phyloP scores from a whole-genome alignment of 30 jellyfish, hydroid and myxozoan species.

The Chrysaora quinquecirrha region DNA sequence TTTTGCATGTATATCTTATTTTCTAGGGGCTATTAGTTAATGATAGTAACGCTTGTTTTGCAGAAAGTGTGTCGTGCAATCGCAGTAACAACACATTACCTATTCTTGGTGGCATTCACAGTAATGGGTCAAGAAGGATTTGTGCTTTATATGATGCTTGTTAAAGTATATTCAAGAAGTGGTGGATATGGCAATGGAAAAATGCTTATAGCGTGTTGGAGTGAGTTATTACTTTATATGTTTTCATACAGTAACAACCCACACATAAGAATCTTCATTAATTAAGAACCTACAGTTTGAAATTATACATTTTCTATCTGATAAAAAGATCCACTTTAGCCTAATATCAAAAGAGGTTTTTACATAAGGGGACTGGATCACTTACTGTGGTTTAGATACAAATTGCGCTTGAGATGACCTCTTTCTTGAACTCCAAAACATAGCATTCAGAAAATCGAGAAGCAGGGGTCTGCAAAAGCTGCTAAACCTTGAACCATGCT shows the following conservation, averaged over 20 bases:
- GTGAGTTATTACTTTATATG: too few relatives aligned
- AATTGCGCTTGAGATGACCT: too few relatives aligned
- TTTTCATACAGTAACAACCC: too few relatives aligned
- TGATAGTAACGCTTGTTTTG: background rate
- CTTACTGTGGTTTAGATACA: background rate
- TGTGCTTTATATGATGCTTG: conserved; percentile 79
- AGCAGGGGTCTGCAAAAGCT: too few relatives aligned
- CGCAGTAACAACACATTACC: conserved; percentile 78
- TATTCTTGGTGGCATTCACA: conserved; percentile 78
- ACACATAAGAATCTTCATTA: too few relatives aligned
- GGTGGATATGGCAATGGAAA: conserved; percentile 57
- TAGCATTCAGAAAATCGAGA: too few relatives aligned
- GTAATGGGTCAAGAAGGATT: conserved; percentile 92
- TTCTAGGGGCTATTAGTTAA: too few relatives aligned
- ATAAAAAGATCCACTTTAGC: background rate
- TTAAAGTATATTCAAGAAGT: conserved; percentile 67
- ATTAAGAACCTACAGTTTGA: too few relatives aligned
- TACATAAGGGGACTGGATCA: background rate
- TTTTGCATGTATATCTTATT: too few relatives aligned
- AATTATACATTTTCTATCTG: too few relatives aligned
- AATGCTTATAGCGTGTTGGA: conserved; percentile 74
- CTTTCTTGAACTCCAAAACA: too few relatives aligned
- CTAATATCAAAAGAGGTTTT: background rate
- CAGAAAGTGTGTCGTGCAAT: conserved; percentile 78
- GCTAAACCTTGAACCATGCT: too few relatives aligned